Evolutionary conservation across 2,113 vertebrate genomes (phyloP).

Genomic region (Hyaena hyaena): DNA sequence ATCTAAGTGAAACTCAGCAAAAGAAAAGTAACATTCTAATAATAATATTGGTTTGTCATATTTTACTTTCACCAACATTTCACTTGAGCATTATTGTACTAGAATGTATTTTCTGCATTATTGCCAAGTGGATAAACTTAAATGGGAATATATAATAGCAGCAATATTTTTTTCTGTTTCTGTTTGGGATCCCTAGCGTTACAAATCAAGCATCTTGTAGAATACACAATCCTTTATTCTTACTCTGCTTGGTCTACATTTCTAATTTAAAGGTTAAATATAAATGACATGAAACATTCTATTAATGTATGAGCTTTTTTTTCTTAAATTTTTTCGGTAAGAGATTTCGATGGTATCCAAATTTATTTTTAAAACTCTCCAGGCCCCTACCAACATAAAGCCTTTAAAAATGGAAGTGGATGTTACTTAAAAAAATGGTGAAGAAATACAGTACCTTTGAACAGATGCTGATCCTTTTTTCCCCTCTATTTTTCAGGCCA

Average conservation of each 20-base stretch:
- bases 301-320: constrained; percentile 50
- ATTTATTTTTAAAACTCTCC: constrained; percentile 31
- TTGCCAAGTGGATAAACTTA: neutral
- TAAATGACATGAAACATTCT: neutral
- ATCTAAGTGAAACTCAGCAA: constrained; percentile 10
- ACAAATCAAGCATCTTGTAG: neutral
- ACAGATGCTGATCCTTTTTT: constrained; percentile 69
- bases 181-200: neutral
- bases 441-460: neutral
- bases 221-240: neutral
- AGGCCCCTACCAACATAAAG: neutral
- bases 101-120: neutral
- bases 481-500: constrained; percentile 90
- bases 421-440: neutral
- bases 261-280: neutral
- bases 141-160: neutral
- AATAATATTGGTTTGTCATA: neutral
- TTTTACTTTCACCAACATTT: constrained; percentile 41
- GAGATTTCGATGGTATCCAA: constrained; percentile 44
- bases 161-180: neutral
- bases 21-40: constrained; percentile 22
- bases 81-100: neutral
- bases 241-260: neutral
- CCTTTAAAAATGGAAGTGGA: neutral
- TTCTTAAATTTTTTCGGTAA: neutral